These are phyloP conservation scores for Silurus lanzhouensis DNA, from an alignment of 2,797 vertebrate genomes.

Conservation along the genomic window DNA sequence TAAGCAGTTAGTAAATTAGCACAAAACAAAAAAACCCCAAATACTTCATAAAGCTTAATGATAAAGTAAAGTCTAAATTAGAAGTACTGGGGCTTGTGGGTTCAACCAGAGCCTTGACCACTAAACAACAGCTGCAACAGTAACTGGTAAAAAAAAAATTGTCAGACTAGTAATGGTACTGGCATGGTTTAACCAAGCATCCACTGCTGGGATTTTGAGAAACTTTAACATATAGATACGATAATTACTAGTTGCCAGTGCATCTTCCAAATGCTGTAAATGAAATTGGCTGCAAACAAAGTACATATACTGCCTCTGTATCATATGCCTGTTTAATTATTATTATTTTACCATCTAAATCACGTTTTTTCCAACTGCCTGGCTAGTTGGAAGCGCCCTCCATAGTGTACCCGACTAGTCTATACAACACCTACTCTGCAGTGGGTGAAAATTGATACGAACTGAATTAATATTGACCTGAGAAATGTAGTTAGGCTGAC, in stretches of 20 bases:
- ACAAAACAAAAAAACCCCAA: not conserved
- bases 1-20: constrained; percentile 11
- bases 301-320: not conserved
- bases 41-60: too few relatives aligned
- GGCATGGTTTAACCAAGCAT: not conserved
- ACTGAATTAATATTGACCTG: constrained; percentile 26
- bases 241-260: too few relatives aligned
- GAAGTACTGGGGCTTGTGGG: not conserved
- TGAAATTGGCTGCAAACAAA: not conserved
- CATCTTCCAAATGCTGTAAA: too few relatives aligned
- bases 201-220: too few relatives aligned
- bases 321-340: not conserved
- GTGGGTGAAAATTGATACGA: constrained; percentile 20
- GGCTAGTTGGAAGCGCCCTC: not conserved
- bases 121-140: not conserved
- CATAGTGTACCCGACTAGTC: not conserved
- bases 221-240: too few relatives aligned
- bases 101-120: not conserved
- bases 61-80: too few relatives aligned
- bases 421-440: not conserved
- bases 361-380: not conserved
- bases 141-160: not conserved
- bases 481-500: constrained; percentile 43
- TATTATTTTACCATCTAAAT: not conserved
- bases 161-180: not conserved